Evolutionary conservation across 2,113 vertebrate genomes (phyloP), one percentile per base, ranked within the genome.

Genomic region (Catharus fuscescens): DNA sequence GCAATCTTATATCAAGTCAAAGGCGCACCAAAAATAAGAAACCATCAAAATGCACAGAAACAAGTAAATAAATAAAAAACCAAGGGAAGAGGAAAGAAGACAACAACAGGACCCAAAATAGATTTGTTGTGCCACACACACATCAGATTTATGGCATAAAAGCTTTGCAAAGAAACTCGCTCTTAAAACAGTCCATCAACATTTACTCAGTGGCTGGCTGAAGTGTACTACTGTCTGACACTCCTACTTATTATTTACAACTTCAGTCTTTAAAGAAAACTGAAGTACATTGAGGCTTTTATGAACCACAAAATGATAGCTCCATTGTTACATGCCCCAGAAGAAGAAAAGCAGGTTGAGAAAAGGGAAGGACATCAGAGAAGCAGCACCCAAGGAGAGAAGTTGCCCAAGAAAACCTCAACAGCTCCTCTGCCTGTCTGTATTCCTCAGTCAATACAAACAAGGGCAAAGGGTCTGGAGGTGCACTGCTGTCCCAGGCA

Each of bases 21-120:
- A 96, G 70, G 44, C n/a, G n/a, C 34, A 83, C 42, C 59, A 62
- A 79, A 96, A 92, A 77, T 38, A 91, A 76, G 29, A 70, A 92
- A 38, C 28, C 45, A 82, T 44, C 78, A 80, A 81, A 95, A 85
- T 65, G 84, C 57, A 90, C 9, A 69, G 44, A 89, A 95, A 82
- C 29, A 73, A 82, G 59, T 60, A 95, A 93, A 91, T 44, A 92
- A 83, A 86, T 52, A 82, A 45, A 90, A 79, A 42, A 86, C 40
- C 31, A 38, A 77, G 32, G 29, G 28, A 93, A 76, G 31, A 82
- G 31, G 47, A 93, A 94, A 76, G 89, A 76, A 32, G 73, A 74
- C 19, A 88, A 79, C 52, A 91, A 50, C 26, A 69, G 38, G 34
- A 91, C 29, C 42, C 45, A 82, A 94, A 95, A 95, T 52, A 96